Evolutionary conservation across 2,888 invertebrate species (phyloP).

Genomic region (Morpho deidamia): DNA sequence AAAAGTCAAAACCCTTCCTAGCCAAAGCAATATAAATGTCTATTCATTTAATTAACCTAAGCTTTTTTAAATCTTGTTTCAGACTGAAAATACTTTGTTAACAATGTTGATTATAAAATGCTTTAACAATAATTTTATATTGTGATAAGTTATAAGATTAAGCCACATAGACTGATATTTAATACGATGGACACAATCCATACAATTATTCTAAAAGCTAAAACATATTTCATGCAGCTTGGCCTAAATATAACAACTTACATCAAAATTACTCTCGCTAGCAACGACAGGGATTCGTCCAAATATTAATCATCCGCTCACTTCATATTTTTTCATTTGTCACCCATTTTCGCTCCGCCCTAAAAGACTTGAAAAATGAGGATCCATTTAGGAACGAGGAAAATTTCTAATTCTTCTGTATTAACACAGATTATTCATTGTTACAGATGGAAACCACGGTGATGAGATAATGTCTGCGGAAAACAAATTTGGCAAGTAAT

Average conservation of each 20-base stretch:
- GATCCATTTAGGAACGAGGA: constrained; percentile 39
- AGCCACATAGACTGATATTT: too few species aligned
- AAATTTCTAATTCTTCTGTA: constrained; percentile 13
- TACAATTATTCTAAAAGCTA: neutral
- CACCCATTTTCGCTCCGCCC: constrained; percentile 47
- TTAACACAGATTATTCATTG: constrained; percentile 38
- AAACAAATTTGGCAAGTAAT: constrained; percentile 47
- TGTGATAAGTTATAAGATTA: too few species aligned
- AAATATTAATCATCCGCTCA: constrained; percentile 55
- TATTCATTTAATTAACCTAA: too few species aligned
- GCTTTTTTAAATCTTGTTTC: too few species aligned
- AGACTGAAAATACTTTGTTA: too few species aligned
- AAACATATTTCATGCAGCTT: neutral
- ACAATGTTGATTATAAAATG: too few species aligned
- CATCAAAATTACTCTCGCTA: constrained; percentile 1
- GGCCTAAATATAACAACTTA: neutral
- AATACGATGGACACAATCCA: too few species aligned
- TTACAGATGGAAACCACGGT: constrained; percentile 52
- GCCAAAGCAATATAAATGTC: too few species aligned
- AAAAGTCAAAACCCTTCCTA: too few species aligned
- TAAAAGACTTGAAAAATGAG: constrained; percentile 63
- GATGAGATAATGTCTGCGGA: constrained; percentile 50
- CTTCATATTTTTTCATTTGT: constrained; percentile 60
- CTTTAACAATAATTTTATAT: too few species aligned
- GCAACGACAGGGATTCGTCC: constrained; percentile 26